Conservation (phyloP, 2,888 invertebrate genomes). For the Pherbina coryleti region DNA sequence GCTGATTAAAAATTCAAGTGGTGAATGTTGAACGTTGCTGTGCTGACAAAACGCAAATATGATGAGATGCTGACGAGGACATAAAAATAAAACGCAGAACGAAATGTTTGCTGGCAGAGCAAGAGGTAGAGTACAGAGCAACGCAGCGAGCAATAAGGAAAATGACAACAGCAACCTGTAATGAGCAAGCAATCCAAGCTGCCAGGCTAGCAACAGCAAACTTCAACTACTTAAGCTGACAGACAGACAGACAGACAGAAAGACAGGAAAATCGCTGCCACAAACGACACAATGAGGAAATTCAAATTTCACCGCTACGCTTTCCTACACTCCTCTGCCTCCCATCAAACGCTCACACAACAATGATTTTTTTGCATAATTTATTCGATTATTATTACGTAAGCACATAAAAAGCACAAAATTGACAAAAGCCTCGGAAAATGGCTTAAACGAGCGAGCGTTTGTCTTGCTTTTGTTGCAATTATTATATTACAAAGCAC, state of each 20-base stretch:
- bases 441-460: slow-evolving; percentile 25
- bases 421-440: slow-evolving; percentile 40
- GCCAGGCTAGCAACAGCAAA: not conserved
- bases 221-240: not conserved
- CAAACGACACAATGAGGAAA: not conserved
- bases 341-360: not conserved
- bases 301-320: not conserved
- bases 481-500: slow-evolving; percentile 57
- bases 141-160: not conserved
- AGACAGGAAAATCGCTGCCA: not conserved
- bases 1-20: slow-evolving; percentile 31
- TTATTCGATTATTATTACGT: slow-evolving; percentile 69
- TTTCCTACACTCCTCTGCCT: not conserved
- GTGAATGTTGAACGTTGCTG: not conserved
- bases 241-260: not conserved
- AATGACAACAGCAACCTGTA: not conserved
- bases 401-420: slow-evolving; percentile 37
- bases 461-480: slow-evolving; percentile 60
- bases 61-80: not conserved
- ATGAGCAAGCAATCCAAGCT: slow-evolving; percentile 4
- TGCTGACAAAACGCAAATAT: not conserved
- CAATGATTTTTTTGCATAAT: slow-evolving; percentile 66
- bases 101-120: not conserved
- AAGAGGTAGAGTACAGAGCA: not conserved
- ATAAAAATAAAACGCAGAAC: not conserved